Base-by-base conservation (phyloP, 2,888 invertebrate genomes). In the Drosophila antonietae region DNA sequence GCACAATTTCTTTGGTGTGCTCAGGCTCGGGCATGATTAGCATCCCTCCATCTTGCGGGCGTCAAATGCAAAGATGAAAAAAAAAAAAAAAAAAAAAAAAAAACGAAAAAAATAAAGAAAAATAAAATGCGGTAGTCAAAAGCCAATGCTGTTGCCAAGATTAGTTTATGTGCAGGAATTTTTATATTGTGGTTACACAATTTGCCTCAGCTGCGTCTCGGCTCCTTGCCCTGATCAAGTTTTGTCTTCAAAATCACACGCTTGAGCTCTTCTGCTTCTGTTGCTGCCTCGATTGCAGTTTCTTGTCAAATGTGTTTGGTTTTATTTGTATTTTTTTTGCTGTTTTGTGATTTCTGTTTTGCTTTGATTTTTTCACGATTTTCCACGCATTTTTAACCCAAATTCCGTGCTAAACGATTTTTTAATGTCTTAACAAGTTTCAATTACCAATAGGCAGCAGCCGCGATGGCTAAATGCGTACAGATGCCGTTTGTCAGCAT, bases 341-440 rank as follows among this genome's bases (percentile, higher is more conserved):
- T 44, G 46, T 52, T 35, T 37, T 53, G 6, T 63, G 35, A 28
- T 49, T 33, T 47, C n/a, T 61, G 66, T 59, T 56, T 41, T 31
- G 56, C 66, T 57, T 70, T 73, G 72, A 75, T 75, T 64, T 75
- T 72, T 78, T 83, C 83, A 88, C 79, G 88, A 89, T 89, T 86
- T 88, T 81, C 90, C 75, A 89, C 88, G 90, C 90, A 86, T 88
- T 89, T 89, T 82, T 86, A 86, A 89, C 86, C 86, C 73, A 88
- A 85, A 86, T 86, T 74, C 88, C 85, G 85, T 51, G 86, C 82
- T 89, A 86, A 86, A 83, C 86, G 90, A 86, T 86, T 89, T 86
- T 86, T 88, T 86, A 86, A 86, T 86, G 86, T 86, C 86, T 86
- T 86, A 89, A 86, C 86, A 85, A 89, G 86, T 89, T 89, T 86